Percentiles rank a stretch among this genome's conserved stretches.
These are phyloP conservation scores for Mirza zaza DNA, from an alignment of 2,113 vertebrate species.

Conservation along the genomic window DNA sequence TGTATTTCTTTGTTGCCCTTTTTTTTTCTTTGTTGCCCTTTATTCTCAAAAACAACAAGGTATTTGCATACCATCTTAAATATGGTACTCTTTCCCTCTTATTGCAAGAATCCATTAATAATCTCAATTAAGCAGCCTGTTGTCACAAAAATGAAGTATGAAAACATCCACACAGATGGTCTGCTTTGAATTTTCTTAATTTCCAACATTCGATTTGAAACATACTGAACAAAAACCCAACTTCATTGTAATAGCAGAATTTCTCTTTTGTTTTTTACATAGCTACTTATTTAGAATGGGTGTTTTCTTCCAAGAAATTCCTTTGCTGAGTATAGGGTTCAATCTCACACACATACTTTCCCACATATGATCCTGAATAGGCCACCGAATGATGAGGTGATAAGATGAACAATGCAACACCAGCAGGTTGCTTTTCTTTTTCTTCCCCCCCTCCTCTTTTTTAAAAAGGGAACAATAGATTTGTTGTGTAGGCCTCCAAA, in stretches of 20 bases:
- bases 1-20: neutral
- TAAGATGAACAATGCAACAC: conserved; percentile 44
- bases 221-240: neutral
- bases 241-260: neutral
- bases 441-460: neutral
- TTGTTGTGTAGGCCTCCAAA: conserved; percentile 60
- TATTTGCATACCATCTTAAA: neutral
- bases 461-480: conserved; percentile 41
- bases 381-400: conserved; percentile 35
- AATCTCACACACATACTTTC: conserved; percentile 22
- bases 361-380: neutral
- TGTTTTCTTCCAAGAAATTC: conserved; percentile 25
- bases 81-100: neutral
- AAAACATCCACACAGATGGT: neutral
- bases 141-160: neutral
- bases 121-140: neutral
- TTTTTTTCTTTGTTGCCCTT: neutral
- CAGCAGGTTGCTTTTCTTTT: conserved; percentile 34
- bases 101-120: neutral
- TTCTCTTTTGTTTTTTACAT: neutral
- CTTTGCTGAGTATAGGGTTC: neutral
- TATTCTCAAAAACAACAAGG: neutral
- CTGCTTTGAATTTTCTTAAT: conserved; percentile 48
- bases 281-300: neutral
- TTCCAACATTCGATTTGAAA: conserved; percentile 46